Percentiles rank a stretch among this genome's conserved stretches.
phyloP scores from a whole-genome alignment of 2,888 invertebrate genomes.

The Chloromyia formosa region DNA sequence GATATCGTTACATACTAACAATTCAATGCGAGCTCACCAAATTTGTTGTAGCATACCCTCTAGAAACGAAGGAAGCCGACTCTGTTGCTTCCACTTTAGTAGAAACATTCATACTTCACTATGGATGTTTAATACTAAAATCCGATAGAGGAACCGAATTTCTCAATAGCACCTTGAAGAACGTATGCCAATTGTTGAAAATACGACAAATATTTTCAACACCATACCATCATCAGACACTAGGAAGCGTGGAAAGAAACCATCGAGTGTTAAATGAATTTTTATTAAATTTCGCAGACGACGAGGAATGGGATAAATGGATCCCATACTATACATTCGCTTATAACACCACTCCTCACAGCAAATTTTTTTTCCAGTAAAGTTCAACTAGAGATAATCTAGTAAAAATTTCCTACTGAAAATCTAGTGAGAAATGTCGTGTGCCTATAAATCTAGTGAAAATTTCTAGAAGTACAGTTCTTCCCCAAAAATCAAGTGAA shows the following conservation, averaged over 20 bases:
- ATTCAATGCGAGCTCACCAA: constrained; percentile 46
- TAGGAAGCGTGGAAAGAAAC: constrained; percentile 20
- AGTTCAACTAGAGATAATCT: no score
- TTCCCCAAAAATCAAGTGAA: no score
- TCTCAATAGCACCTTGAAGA: background rate
- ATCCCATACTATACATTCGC: no score
- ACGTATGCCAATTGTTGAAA: constrained; percentile 33
- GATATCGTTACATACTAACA: constrained; percentile 44
- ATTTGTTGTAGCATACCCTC: constrained; percentile 45
- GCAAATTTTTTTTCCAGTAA: no score
- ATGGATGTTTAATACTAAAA: constrained; percentile 36
- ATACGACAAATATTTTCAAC: constrained; percentile 27
- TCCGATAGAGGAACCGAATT: constrained; percentile 34
- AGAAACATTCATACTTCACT: background rate
- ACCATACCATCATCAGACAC: constrained; percentile 42
- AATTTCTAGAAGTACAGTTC: no score
- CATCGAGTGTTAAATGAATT: constrained; percentile 29
- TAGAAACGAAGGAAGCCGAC: constrained; percentile 44
- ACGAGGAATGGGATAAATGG: no score
- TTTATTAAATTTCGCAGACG: no score
- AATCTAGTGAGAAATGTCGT: no score
- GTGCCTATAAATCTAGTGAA: no score
- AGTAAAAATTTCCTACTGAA: no score
- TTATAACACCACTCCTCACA: no score
- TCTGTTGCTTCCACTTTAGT: constrained; percentile 18